phyloP scores from a whole-genome alignment of 2,797 vertebrate species.

The Microctenopoma steveboyesi region DNA sequence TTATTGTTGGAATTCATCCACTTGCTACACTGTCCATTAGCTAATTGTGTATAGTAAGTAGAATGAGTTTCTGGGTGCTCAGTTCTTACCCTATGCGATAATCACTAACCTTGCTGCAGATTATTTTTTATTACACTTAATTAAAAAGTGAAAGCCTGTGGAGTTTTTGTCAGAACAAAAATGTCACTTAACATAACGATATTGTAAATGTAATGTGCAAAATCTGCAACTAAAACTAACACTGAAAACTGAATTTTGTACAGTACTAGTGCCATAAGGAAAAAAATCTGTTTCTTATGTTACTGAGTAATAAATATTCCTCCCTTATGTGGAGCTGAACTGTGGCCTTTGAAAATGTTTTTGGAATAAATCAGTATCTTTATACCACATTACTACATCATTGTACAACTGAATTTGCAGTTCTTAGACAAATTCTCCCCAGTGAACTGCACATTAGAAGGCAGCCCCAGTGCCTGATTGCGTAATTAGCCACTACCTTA shows the following conservation, averaged over 20 bases:
- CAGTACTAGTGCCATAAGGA: not conserved
- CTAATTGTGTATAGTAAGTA: conserved; percentile 33
- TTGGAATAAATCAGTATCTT: not conserved
- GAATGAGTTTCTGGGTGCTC: conserved; percentile 36
- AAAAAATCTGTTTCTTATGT: not conserved
- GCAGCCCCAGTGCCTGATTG: conserved; percentile 28
- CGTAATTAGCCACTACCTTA: conserved; percentile 50
- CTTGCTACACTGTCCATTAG: conserved; percentile 14
- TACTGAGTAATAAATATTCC: not conserved
- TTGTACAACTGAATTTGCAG: conserved; percentile 3
- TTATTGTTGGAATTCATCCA: not conserved
- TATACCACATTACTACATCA: not conserved
- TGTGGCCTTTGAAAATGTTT: conserved; percentile 10
- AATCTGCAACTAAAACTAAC: not conserved
- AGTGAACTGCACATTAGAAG: conserved; percentile 10
- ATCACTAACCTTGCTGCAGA: conserved; percentile 43
- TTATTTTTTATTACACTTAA: conserved; percentile 33
- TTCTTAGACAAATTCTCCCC: conserved; percentile 14
- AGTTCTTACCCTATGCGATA: conserved; percentile 42
- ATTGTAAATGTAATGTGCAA: not conserved
- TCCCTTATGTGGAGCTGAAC: conserved; percentile 7
- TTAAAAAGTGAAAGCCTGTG: conserved; percentile 8
- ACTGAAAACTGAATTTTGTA: not conserved
- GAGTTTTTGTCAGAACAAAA: conserved; percentile 1
- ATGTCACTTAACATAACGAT: not conserved